Base-by-base conservation (phyloP, 2,113 vertebrate species). In the Engraulis encrasicolus region DNA sequence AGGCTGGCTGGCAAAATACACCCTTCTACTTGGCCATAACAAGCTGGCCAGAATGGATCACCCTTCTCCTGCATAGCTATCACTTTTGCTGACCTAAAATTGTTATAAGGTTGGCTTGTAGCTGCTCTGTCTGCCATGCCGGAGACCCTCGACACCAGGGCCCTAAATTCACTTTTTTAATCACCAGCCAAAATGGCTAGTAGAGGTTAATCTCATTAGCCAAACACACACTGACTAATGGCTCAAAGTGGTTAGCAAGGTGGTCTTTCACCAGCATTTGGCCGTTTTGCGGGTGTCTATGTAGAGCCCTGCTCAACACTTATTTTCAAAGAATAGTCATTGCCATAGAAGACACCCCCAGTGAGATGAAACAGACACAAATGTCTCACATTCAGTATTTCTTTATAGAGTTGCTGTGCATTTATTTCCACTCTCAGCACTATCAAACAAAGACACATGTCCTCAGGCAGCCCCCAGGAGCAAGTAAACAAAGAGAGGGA, bases 11-110 rank as follows among this genome's bases (percentile, higher is more conserved):
- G 52, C n/a, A 18, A 31, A 50, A 74, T 86, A 86, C 85, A 36
- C 38, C 0, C 82, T 0, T 71, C 86, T 85, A 87, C 88, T 83
- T 89, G n/a, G 2, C 20, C 38, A 6, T n/a, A n/a, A n/a, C n/a
- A n/a, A n/a, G n/a, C n/a, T n/a, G 17, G 84, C 15, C 50, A 82
- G 82, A 85, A 93, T 91, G 90, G 89, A 94, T 92, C 83, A 74
- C 87, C 87, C 85, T 50, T 83, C 58, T 54, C 77, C 9, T 49
- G 80, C 31, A 85, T 86, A 86, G 86, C 91, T 83, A 92, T 92
- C 91, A 91, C 90, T 91, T 89, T 86, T 71, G 45, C 85, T 91
- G 90, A 93, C 92, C 94, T 92, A 93, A 89, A 93, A 93, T 89
- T 92, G 93, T 94, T 92, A 92, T n/a, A n/a, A n/a, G n/a, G n/a